Evolutionary conservation across 1,140 invertebrate species (phyloP).

Genomic region (Atopsyche davidsoni): DNA sequence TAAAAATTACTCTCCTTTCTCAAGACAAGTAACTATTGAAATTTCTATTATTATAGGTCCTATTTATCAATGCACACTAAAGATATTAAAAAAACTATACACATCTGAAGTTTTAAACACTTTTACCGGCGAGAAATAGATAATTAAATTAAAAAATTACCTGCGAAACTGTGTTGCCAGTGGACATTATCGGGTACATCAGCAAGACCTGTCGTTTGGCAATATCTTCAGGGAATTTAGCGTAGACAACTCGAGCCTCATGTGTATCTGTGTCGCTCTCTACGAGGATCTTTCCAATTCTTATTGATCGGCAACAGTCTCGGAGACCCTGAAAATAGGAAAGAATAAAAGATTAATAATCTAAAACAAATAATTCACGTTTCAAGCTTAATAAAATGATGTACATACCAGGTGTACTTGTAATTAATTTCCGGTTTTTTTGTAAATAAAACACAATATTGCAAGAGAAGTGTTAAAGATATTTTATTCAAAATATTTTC

Average conservation of each 20-base stretch:
- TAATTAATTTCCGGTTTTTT: too few species aligned
- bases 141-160: constrained; percentile 33
- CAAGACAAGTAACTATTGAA: too few species aligned
- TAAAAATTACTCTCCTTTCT: too few species aligned
- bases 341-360: constrained; percentile 3
- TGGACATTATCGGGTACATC: constrained; percentile 98
- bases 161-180: constrained; percentile 85
- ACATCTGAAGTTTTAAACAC: neutral
- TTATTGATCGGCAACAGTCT: constrained; percentile 95
- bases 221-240: constrained; percentile 96
- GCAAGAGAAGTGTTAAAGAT: too few species aligned
- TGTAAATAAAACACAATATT: too few species aligned
- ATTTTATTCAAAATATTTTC: too few species aligned
- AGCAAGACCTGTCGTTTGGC: constrained; percentile 83
- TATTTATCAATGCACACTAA: too few species aligned
- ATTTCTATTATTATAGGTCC: too few species aligned
- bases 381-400: neutral
- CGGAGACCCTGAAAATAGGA: constrained; percentile 66
- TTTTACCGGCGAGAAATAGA: neutral
- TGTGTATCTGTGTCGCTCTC: constrained; percentile 94
- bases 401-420: neutral
- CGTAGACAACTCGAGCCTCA: constrained; percentile 94
- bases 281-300: constrained; percentile 97
- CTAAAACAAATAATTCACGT: too few species aligned
- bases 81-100: neutral